Evolutionary conservation across 2,888 invertebrate genomes (phyloP), one percentile per base, ranked within the genome.

Genomic region (Tupiocoris notatus): DNA sequence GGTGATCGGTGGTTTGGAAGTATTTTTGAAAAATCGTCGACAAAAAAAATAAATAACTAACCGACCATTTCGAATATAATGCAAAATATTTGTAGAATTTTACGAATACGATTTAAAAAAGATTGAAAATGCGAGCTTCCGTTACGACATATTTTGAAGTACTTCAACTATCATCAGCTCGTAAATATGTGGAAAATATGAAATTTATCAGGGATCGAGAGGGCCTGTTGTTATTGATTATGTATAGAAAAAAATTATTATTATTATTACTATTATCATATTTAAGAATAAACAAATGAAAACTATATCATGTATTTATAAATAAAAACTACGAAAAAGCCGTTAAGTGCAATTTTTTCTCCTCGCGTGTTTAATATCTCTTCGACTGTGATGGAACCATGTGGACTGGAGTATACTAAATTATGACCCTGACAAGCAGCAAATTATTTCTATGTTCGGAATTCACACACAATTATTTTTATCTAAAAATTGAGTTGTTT

Each of bases 191-290:
- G 62, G 65, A 39, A 73, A 62, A 25, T 17, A 17, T 73, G 73
- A 62, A 73, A n/a, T 62, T 39, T 73, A 73, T 73, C 62, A 73
- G 25, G 73, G 63, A 73, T 73, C 73, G 73, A 73, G 73, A 73
- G 73, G 73, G 73, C 73, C 73, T 73, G 73, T 73, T 73, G 73
- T 73, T 73, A 73, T 73, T 73, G 73, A 73, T 73, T 73, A 73
- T 73, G 62, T 61, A 62, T 61, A 73, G 56, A 63, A 73, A 70
- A n/a, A 73, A 62, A 61, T 71, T 20, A 71, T 24, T 70, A 70
- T 62, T 21, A 73, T 62, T 73, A 71, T 71, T 70, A 70, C 54
- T 67, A 67, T 67, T 67, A 67, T 67, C 22, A 73, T 73, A 73
- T 73, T 73, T 73, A 73, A 73, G 73, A 62, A 63, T 73, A 61